Evolutionary conservation across 2,113 vertebrate genomes (phyloP).

Genomic region (Rhea pennata): DNA sequence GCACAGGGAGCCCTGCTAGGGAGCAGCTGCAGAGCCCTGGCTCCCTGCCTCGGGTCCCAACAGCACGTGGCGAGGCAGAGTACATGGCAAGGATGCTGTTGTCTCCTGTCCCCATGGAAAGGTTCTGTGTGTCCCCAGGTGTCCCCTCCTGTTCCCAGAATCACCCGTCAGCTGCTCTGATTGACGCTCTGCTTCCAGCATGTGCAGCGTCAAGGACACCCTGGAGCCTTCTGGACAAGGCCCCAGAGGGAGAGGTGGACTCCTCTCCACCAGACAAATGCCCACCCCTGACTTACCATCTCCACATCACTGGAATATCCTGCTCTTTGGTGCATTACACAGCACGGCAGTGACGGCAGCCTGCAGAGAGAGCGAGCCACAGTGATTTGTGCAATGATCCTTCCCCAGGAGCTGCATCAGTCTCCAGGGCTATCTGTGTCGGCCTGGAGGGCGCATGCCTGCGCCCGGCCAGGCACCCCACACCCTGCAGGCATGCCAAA

Average conservation of each 20-base stretch:
- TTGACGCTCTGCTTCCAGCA: not conserved
- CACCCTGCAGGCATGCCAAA: no score
- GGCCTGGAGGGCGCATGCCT: no score
- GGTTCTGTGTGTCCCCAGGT: not conserved
- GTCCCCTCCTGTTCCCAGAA: not conserved
- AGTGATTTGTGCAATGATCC: no score
- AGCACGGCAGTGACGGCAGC: not conserved
- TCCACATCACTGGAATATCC: not conserved
- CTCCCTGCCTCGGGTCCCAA: not conserved
- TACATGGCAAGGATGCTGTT: not conserved
- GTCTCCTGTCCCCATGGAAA: not conserved
- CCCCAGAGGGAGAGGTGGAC: no score
- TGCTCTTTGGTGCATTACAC: not conserved
- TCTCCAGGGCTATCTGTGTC: no score
- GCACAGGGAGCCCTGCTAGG: not conserved
- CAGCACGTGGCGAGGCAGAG: not conserved
- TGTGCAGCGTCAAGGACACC: not conserved
- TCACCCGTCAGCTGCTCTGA: not conserved
- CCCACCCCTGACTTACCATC: not conserved
- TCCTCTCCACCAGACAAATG: not conserved
- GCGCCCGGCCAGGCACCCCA: no score
- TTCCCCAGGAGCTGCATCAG: no score
- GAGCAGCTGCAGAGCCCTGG: not conserved
- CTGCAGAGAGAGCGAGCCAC: no score
- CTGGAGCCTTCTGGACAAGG: no score